Conservation (phyloP, 1,140 invertebrate species). For the Nasonia longicornis region DNA sequence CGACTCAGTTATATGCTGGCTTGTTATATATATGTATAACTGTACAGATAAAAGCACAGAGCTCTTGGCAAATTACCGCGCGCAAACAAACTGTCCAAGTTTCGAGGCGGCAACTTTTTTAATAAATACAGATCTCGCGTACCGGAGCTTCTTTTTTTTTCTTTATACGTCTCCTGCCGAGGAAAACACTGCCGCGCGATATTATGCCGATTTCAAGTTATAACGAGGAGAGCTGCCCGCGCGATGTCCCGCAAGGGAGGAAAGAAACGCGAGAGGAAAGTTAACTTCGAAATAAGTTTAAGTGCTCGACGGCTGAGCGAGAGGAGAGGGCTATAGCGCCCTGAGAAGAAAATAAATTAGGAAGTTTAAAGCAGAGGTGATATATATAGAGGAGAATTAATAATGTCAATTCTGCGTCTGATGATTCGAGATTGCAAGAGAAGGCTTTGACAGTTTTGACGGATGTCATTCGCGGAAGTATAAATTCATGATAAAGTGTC, state of each 20-base stretch:
- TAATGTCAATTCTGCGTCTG: not conserved
- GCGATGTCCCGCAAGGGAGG: not conserved
- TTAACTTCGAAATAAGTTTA: slow-evolving; percentile 11
- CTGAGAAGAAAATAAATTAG: not conserved
- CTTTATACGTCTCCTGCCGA: not conserved
- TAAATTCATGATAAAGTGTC: no score
- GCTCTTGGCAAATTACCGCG: not conserved
- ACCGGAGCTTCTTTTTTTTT: not conserved
- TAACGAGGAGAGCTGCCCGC: slow-evolving; percentile 2
- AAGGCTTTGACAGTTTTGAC: no score
- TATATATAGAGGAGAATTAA: not conserved
- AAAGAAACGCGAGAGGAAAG: slow-evolving; percentile 1
- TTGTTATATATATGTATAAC: not conserved
- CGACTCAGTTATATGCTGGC: not conserved
- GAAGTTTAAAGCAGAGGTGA: not conserved
- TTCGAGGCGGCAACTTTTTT: slow-evolving; percentile 9
- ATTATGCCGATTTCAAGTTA: slow-evolving; percentile 22
- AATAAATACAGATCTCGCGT: slow-evolving; percentile 10
- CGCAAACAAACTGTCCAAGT: not conserved
- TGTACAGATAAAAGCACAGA: not conserved
- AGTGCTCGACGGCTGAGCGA: not conserved
- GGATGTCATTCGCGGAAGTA: no score
- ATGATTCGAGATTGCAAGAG: not conserved
- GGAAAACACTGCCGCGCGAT: not conserved
- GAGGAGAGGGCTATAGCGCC: not conserved